Conservation (phyloP, 2,113 vertebrate genomes). For the Salminus brasiliensis region DNA sequence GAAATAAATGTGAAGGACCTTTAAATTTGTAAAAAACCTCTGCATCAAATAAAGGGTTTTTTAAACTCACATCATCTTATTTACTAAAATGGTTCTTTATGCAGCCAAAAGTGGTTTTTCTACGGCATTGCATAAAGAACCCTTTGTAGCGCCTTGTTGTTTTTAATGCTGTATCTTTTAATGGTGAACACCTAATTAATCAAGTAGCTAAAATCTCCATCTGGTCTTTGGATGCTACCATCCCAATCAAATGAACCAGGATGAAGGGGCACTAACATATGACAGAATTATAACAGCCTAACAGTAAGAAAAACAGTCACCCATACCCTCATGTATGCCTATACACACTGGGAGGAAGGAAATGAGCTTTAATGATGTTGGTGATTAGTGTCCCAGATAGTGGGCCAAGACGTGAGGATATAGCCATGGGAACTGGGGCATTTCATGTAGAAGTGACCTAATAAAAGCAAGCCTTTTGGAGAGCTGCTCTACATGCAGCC, state of each 20-base stretch:
- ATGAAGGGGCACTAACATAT: neutral
- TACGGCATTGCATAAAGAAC: too few relatives aligned
- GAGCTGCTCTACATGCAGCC: conserved; percentile 48
- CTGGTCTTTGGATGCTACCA: neutral
- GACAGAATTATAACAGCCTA: conserved; percentile 1
- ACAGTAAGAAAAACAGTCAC: neutral
- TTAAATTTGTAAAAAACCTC: too few relatives aligned
- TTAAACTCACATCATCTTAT: too few relatives aligned
- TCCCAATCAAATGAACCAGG: neutral
- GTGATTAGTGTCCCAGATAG: conserved; percentile 52
- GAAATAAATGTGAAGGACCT: too few relatives aligned
- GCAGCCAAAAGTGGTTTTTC: too few relatives aligned
- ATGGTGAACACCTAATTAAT: too few relatives aligned
- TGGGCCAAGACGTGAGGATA: conserved; percentile 57
- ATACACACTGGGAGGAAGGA: conserved; percentile 36
- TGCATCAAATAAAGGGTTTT: too few relatives aligned
- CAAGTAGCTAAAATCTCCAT: too few relatives aligned
- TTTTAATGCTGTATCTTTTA: too few relatives aligned
- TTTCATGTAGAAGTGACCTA: conserved; percentile 60
- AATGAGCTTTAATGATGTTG: conserved; percentile 50
- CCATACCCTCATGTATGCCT: neutral
- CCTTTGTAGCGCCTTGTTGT: too few relatives aligned
- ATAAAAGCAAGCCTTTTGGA: conserved; percentile 61
- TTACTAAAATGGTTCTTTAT: too few relatives aligned
- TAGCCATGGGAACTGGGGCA: conserved; percentile 74